These are phyloP conservation scores for Acanthisitta chloris DNA, from an alignment of 2,113 vertebrate genomes.

Conservation along the genomic window DNA sequence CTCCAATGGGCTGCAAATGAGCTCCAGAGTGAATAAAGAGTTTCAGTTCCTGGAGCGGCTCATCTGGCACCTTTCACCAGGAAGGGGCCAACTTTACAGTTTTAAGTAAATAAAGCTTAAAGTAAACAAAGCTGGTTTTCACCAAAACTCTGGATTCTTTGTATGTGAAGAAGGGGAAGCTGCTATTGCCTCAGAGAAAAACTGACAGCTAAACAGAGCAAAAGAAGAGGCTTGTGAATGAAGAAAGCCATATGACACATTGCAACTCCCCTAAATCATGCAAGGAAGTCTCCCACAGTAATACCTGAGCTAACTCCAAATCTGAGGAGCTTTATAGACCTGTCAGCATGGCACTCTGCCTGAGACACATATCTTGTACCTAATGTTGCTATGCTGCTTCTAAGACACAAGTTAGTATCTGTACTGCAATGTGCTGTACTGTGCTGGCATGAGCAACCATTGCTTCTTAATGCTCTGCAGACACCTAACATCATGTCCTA, in stretches of 20 bases:
- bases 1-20: conserved; percentile 29
- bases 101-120: conserved; percentile 50
- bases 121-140: conserved; percentile 56
- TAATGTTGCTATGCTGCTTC: background rate
- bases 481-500: background rate
- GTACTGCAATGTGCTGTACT: background rate
- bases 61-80: conserved; percentile 52
- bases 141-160: conserved; percentile 54
- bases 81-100: conserved; percentile 39
- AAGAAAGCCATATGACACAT: background rate
- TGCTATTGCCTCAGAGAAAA: conserved; percentile 5
- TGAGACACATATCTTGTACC: background rate
- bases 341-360: background rate
- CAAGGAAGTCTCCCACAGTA: background rate
- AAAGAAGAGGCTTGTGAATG: background rate
- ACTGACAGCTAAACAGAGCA: background rate
- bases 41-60: conserved; percentile 51
- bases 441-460: background rate
- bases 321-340: background rate
- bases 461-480: background rate
- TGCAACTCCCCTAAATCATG: background rate
- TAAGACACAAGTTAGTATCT: background rate
- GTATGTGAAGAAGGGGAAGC: conserved; percentile 18
- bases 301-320: background rate
- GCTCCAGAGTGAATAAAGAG: conserved; percentile 42